phyloP scores from a whole-genome alignment of 2,888 invertebrate genomes.

The Iphiclides podalirius region DNA sequence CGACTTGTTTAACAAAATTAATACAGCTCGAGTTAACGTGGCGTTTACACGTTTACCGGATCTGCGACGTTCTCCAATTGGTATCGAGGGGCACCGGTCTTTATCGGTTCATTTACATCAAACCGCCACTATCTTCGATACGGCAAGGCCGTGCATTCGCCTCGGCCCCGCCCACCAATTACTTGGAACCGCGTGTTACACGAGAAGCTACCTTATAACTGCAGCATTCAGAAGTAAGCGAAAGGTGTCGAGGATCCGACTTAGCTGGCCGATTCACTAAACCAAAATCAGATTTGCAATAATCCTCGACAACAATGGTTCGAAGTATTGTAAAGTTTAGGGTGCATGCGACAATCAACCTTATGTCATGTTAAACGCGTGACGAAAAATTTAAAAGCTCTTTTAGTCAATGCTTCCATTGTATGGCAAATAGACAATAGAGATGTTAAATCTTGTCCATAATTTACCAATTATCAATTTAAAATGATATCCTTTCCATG shows the following conservation, averaged over 20 bases:
- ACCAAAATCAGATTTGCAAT: conserved; percentile 2
- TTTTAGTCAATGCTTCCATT: too few species aligned
- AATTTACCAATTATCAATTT: too few species aligned
- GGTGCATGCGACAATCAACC: background rate
- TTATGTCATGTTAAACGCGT: background rate
- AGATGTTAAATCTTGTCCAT: too few species aligned
- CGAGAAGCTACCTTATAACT: background rate
- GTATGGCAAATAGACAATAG: too few species aligned
- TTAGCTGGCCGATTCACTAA: background rate
- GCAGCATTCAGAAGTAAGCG: background rate
- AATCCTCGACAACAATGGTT: conserved; percentile 2
- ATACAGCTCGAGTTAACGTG: too few species aligned
- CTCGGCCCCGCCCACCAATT: conserved; percentile 31
- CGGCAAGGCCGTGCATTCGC: conserved; percentile 51
- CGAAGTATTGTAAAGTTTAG: background rate
- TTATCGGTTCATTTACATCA: conserved; percentile 27
- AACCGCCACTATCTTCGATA: conserved; percentile 35
- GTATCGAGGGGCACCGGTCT: conserved; percentile 14
- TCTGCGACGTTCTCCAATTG: conserved; percentile 11
- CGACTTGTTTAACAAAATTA: too few species aligned
- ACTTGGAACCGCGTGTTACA: background rate
- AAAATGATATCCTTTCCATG: too few species aligned
- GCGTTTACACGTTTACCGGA: background rate
- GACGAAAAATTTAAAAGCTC: too few species aligned
- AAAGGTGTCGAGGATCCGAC: conserved; percentile 3